These are phyloP conservation scores for Diadophis punctatus DNA, from an alignment of 2,113 vertebrate species.

Conservation along the genomic window DNA sequence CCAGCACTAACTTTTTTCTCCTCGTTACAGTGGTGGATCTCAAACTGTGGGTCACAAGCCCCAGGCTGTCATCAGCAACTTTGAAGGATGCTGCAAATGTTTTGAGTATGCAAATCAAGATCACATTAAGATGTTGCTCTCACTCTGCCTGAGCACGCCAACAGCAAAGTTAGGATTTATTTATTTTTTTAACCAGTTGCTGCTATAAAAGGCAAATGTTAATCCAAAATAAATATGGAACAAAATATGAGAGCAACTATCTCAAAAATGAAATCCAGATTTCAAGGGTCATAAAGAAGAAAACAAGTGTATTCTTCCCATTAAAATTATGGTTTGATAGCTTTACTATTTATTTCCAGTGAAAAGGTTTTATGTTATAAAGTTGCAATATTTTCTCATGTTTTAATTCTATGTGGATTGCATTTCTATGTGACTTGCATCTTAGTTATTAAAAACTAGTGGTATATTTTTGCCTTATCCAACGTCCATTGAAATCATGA, in stretches of 20 bases:
- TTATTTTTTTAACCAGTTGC: background rate
- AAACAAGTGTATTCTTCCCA: background rate
- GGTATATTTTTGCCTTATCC: background rate
- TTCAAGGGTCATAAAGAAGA: background rate
- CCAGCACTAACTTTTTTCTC: background rate
- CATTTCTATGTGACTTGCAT: background rate
- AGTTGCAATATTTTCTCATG: background rate
- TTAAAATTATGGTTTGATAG: background rate
- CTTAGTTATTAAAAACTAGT: background rate
- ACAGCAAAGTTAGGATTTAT: background rate
- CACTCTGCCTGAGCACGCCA: background rate
- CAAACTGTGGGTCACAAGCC: background rate
- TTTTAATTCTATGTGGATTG: background rate
- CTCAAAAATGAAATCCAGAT: background rate
- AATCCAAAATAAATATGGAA: background rate
- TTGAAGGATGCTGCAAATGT: background rate
- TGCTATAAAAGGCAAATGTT: background rate
- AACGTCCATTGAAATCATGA: background rate
- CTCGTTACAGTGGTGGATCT: background rate
- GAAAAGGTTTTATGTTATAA: background rate
- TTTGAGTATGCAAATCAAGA: background rate
- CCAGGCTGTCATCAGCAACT: background rate
- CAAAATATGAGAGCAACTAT: background rate
- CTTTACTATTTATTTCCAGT: background rate
- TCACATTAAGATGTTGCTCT: background rate